Percentiles rank a stretch among this genome's conserved stretches.
Evolutionary conservation across 2,797 vertebrate species (phyloP).

Genomic region (Vireo griseus): DNA sequence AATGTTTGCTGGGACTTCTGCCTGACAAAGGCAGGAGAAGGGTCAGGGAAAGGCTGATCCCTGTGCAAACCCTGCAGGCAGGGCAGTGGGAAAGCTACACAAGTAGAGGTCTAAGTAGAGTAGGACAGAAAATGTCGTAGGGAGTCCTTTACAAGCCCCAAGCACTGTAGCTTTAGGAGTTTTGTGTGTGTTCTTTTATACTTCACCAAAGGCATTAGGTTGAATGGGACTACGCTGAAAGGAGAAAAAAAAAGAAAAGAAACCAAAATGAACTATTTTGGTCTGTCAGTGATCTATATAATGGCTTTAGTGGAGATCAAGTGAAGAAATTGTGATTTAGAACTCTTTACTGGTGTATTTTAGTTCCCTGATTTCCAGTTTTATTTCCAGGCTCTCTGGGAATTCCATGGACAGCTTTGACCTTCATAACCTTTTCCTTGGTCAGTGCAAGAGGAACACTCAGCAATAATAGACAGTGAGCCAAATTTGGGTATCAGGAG

Average conservation of each 20-base stretch:
- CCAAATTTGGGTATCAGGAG: neutral
- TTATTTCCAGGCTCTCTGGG: neutral
- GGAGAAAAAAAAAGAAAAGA: neutral
- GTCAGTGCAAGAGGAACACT: neutral
- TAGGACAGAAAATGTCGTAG: neutral
- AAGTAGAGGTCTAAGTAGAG: neutral
- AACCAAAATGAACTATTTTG: rapidly evolving
- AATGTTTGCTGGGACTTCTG: neutral
- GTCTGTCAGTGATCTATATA: neutral
- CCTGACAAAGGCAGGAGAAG: neutral
- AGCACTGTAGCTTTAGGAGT: neutral
- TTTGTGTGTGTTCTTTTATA: neutral
- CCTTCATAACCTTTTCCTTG: neutral
- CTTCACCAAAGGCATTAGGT: neutral
- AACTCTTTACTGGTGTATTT: neutral
- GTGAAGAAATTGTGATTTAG: neutral
- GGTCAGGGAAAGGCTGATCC: neutral
- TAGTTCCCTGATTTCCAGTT: neutral
- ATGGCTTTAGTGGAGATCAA: neutral
- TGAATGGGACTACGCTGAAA: neutral
- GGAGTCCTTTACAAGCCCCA: neutral
- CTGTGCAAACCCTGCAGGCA: neutral
- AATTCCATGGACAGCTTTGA: neutral
- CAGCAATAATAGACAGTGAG: neutral
- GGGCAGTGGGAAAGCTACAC: neutral